Base-by-base conservation (phyloP, 2,113 vertebrate species). In the Aleadryas rufinucha region DNA sequence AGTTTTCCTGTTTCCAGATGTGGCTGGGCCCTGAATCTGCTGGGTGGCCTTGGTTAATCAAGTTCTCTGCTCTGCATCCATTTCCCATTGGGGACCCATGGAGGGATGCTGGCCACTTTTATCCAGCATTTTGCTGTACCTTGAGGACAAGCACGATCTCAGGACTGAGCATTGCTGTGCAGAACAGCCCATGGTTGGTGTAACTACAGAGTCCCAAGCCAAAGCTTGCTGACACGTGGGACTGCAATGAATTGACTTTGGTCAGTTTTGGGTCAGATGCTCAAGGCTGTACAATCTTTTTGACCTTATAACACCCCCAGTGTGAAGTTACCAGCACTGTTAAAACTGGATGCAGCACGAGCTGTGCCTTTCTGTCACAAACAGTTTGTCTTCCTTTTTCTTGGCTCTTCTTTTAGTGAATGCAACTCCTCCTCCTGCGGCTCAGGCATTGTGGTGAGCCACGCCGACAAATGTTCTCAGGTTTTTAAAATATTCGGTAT, bases 401-500 rank as follows among this genome's bases (percentile, higher is more conserved):
- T 75, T 66, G 63, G 35, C 89, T 92, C 68, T 49, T 84, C 78
- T 75, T 94, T 90, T 93, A 96, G 93, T 87, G 92, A 84, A 96
- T 70, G 76, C 57, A 89, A 75, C 90, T 54, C 78, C 85, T 61
- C 90, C 71, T 94, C 75, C 85, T 83, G 33, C 10, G 78, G 90
- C 87, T 90, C 74, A 84, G 88, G 64, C 82, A 61, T 47, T 54
- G 79, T 81, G 88, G 42, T 88, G 85, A 95, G 66, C 68, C 45
- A n/a, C 4, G 2, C 20, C 56, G 17, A 96, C 71, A 96, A 96
- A 91, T 78, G 92, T 96, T 92, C 88, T 87, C 60, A 53, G 92
- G 39, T 84, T 94, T 96, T 95, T 78, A 88, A 97, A 96, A 96
- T 87, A 90, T 94, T 96, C 13, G 4, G 86, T 91, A 94, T 94